Conservation (phyloP, 2,888 invertebrate species). For the Ryuthela nishihirai region DNA sequence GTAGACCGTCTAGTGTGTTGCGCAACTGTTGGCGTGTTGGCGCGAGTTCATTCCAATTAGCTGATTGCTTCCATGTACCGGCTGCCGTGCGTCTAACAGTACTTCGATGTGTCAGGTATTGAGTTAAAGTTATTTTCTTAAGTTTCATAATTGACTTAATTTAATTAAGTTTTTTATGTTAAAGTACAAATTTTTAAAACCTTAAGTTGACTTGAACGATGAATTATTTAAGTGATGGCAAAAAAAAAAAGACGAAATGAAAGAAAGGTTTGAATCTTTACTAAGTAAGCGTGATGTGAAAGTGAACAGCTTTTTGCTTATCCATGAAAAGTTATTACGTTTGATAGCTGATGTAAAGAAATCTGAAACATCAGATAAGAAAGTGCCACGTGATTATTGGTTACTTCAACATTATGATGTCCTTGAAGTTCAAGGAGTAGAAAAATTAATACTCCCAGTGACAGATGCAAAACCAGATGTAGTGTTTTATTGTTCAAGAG, state of each 20-base stretch:
- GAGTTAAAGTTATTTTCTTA: too few relatives aligned
- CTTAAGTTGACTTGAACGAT: constrained; percentile 8
- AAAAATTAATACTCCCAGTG: constrained; percentile 3
- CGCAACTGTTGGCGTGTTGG: too few relatives aligned
- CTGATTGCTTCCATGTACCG: too few relatives aligned
- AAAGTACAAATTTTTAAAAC: constrained; percentile 3
- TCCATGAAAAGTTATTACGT: constrained; percentile 29
- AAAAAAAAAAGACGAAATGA: constrained; percentile 16
- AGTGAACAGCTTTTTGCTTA: constrained; percentile 31
- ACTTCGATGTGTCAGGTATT: too few relatives aligned
- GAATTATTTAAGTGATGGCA: constrained; percentile 9
- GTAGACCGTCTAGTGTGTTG: too few relatives aligned
- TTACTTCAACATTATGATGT: constrained; percentile 4
- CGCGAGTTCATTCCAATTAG: too few relatives aligned
- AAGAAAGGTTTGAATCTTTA: constrained; percentile 31
- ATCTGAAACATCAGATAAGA: constrained; percentile 2
- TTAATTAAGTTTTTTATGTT: not conserved
- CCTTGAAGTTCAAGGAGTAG: not conserved
- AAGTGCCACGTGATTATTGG: constrained; percentile 6
- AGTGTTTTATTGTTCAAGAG: not conserved
- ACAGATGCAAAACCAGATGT: not conserved
- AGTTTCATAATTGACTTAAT: too few relatives aligned
- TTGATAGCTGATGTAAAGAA: constrained; percentile 31
- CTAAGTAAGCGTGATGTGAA: constrained; percentile 33
- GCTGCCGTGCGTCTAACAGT: too few relatives aligned